Evolutionary conservation across 2,888 invertebrate genomes (phyloP).

Genomic region (Neoaliturus tenellus): DNA sequence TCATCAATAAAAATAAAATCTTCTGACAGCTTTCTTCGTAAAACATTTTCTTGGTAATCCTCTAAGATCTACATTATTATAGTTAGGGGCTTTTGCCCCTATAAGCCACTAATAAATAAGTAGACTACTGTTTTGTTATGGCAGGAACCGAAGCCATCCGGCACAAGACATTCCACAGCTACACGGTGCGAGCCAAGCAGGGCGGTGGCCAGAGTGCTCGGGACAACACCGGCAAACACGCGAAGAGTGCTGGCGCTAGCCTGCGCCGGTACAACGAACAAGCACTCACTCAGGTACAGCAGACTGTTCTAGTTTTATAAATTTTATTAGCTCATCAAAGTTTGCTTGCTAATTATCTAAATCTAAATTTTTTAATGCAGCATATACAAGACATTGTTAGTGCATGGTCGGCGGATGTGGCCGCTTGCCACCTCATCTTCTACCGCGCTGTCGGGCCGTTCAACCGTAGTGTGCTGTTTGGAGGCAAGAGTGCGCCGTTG

Average conservation of each 20-base stretch:
- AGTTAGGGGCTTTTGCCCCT: too few relatives aligned
- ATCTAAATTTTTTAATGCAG: too few relatives aligned
- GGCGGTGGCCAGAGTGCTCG: constrained; percentile 84
- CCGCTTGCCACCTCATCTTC: constrained; percentile 82
- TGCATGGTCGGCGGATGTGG: constrained; percentile 81
- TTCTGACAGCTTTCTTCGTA: too few relatives aligned
- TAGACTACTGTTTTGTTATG: neutral
- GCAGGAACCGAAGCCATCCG: constrained; percentile 74
- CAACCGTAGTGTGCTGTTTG: constrained; percentile 84
- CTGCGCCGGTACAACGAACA: constrained; percentile 88
- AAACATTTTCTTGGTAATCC: too few relatives aligned
- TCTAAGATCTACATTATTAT: too few relatives aligned
- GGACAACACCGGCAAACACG: constrained; percentile 80
- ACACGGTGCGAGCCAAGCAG: constrained; percentile 89
- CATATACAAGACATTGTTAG: constrained; percentile 84
- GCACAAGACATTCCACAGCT: constrained; percentile 92
- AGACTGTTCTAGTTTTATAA: too few relatives aligned
- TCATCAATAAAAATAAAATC: too few relatives aligned
- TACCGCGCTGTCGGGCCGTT: constrained; percentile 85
- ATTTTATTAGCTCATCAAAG: too few relatives aligned
- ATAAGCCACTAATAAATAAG: too few relatives aligned
- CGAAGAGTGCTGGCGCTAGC: constrained; percentile 88
- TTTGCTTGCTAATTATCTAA: too few relatives aligned
- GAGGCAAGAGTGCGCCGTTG: constrained; percentile 83
- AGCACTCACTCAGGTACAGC: constrained; percentile 82